Evolutionary conservation across 1,140 invertebrate genomes (phyloP), one percentile per base, ranked within the genome.

Genomic region (Probaryconus sp.): DNA sequence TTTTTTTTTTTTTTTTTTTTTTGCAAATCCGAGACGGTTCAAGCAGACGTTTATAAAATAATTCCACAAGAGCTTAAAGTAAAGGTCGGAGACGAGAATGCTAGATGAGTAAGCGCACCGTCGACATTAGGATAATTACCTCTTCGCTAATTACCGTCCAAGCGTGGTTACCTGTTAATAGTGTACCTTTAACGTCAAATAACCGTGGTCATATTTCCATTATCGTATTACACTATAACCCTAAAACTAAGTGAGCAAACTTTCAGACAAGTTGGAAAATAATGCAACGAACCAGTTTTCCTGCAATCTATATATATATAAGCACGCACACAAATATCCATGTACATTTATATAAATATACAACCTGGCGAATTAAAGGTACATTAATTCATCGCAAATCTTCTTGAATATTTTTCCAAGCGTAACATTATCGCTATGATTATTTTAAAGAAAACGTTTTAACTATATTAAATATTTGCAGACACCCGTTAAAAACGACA

Each of bases 41-140:
- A n/a, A n/a, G n/a, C n/a, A n/a, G n/a, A n/a, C n/a, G n/a, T n/a
- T n/a, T 65, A 53, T 65, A 65, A 70, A 70, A 70, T 67, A 71
- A 76, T 63, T 67, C 56, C 55, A 50, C 21, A 30, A 55, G 37
- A 50, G 47, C 18, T 65, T 30, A 40, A 60, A 76, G 51, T 56
- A 51, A 70, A 76, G 60, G 72, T 56, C 30, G 55, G 38, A 24
- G 53, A 63, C 51, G 42, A 67, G 61, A 67, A 67, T 65, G 71
- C 48, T 50, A 58, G 48, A 71, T 55, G 74, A 71, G 56, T 68
- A 76, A 63, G 74, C 63, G 56, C 68, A 51, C 53, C 61, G 21
- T 51, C 48, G 60, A 63, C 74, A 79, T 79, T 81, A 81, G 24
- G 50, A 76, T 80, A 82, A 82, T 82, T 80, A 78, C 77, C 73